Evolutionary conservation across 2,888 invertebrate species (phyloP), one percentile per base, ranked within the genome.

Genomic region (Prosopocoilus inquinatus): DNA sequence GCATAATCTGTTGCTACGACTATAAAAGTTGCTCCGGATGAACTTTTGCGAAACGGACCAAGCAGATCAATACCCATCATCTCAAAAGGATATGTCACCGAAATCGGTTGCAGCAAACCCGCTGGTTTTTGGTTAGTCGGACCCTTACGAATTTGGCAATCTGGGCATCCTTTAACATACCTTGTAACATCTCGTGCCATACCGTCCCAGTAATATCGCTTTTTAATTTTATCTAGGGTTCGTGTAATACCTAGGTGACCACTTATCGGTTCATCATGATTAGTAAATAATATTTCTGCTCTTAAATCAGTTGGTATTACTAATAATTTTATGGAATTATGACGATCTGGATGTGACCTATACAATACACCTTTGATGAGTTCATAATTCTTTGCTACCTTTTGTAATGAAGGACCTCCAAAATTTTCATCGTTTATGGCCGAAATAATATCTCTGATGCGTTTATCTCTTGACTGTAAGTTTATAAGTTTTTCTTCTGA

Each of bases 1-100:
- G 66, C 63, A 33, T 66, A 68, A 45, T 66, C 66, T 1, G 65
- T 66, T 0, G 66, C 65, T 4, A 68, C 65, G 1, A 67, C 53
- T 9, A 68, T 65, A 4, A 61, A 51, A 1, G 55, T 66, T 47
- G 66, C 65, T 9, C 63, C 64, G 7, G 38, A 45, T 9, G 35
- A 47, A 32, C 64, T 65, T 46, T 51, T 55, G 2, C 58, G 36
- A 53, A 68, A 66, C 0, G 67, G 65, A 5, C 65, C 66, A 46
- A 68, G 53, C 13, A 66, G 13, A 36, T 68, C 20, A 2, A 20
- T 16, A 16, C 16, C 16, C 16, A 16, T 3, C 16, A 16, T 16
- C 16, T 65, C 50, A n/a, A 50, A 50, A 12, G 56, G 56, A 20
- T 46, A 11, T 1, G 49, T 49, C 4, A 57, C 46, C 9, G 36